These are phyloP conservation scores for human DNA, from an alignment of 2,113 vertebrate species.

Conservation along the genomic window DNA sequence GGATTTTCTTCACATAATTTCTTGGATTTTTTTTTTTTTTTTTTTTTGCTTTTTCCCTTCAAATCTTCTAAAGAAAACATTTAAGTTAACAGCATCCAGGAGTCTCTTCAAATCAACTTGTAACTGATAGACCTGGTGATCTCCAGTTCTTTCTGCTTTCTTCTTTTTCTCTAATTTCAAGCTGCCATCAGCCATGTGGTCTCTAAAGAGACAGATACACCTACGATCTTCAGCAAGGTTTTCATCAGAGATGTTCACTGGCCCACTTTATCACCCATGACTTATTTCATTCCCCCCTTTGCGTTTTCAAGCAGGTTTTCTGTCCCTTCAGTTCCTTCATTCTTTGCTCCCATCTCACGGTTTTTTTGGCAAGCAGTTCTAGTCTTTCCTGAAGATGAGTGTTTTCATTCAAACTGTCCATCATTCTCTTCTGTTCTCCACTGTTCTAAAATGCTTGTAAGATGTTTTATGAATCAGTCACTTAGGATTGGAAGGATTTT, in stretches of 20 bases:
- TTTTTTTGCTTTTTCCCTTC: not conserved
- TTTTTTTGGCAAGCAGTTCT: not conserved
- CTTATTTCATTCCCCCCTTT: fast-evolving
- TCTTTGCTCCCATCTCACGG: not conserved
- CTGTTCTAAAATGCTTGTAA: not conserved
- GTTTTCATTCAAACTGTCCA: not conserved
- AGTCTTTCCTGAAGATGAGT: not conserved
- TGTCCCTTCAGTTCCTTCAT: no score
- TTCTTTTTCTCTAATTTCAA: not conserved
- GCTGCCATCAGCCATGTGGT: not conserved
- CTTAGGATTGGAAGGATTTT: not conserved
- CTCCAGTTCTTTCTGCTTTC: not conserved
- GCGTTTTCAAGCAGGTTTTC: not conserved
- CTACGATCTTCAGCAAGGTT: not conserved
- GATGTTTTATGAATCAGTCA: no score
- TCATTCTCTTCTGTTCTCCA: not conserved
- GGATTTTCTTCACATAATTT: not conserved
- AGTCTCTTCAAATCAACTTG: not conserved
- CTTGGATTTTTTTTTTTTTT: not conserved
- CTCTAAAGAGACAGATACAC: not conserved
- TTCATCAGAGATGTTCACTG: not conserved
- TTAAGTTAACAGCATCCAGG: not conserved
- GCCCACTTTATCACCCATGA: not conserved
- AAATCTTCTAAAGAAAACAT: not conserved
- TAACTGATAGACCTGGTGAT: not conserved